phyloP scores from a whole-genome alignment of 2,888 invertebrate species.

The Ephialtes manifestator region DNA sequence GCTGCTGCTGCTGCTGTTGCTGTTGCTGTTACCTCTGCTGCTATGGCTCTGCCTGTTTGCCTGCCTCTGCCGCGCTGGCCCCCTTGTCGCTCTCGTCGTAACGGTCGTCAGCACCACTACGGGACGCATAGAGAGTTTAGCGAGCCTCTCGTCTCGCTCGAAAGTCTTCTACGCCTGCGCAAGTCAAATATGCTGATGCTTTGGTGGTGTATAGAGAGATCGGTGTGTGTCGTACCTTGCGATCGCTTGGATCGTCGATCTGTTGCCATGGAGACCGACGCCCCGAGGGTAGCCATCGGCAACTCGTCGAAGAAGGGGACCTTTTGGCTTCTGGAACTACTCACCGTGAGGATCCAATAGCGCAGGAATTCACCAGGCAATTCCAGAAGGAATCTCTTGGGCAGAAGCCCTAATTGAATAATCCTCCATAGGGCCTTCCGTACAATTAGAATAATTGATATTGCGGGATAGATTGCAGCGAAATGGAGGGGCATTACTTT shows the following conservation, averaged over 20 bases:
- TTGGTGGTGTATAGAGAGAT: conserved; percentile 15
- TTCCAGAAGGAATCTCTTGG: conserved; percentile 63
- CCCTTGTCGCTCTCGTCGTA: conserved; percentile 51
- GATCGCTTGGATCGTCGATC: conserved; percentile 59
- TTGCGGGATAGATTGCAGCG: background rate
- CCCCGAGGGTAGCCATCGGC: conserved; percentile 59
- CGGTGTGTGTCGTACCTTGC: conserved; percentile 26
- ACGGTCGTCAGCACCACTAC: conserved; percentile 52
- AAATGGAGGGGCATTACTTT: background rate
- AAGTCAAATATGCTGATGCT: conserved; percentile 24
- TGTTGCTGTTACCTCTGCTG: background rate
- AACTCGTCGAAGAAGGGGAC: conserved; percentile 38
- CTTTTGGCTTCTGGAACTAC: conserved; percentile 61
- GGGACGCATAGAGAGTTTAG: conserved; percentile 43
- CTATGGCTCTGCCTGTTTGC: background rate
- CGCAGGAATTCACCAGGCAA: conserved; percentile 27
- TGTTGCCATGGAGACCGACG: conserved; percentile 77
- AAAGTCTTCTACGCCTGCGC: conserved; percentile 47
- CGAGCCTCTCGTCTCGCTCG: conserved; percentile 53
- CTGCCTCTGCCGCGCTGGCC: background rate
- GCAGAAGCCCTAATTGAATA: conserved; percentile 54
- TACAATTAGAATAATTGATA: conserved; percentile 51
- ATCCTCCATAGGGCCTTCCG: conserved; percentile 40
- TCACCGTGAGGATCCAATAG: conserved; percentile 14
- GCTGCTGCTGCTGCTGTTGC: background rate